phyloP scores from a whole-genome alignment of 1,140 invertebrate species.

The Radopholus similis region DNA sequence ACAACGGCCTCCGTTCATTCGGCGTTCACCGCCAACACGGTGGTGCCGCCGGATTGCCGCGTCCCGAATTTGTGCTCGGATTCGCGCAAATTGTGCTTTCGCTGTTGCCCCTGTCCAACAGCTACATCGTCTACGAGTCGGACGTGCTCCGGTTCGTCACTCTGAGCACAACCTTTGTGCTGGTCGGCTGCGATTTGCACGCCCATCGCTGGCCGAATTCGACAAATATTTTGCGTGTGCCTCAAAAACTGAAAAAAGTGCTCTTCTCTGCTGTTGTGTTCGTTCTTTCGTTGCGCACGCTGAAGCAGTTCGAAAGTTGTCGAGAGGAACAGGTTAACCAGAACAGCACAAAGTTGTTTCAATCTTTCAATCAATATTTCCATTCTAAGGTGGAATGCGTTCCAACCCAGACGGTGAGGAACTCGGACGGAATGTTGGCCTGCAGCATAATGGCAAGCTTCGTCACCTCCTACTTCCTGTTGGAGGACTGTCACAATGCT shows the following conservation, averaged over 20 bases:
- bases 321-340: slow-evolving; percentile 33
- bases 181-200: neutral
- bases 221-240: too few species aligned
- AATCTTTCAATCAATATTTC: neutral
- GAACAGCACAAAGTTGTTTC: neutral
- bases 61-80: neutral
- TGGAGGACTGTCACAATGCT: neutral
- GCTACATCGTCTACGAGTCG: slow-evolving; percentile 27
- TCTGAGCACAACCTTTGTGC: slow-evolving; percentile 9
- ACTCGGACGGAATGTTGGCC: neutral
- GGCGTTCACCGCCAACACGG: neutral
- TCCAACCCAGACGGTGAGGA: neutral
- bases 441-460: neutral
- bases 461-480: neutral
- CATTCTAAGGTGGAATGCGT: slow-evolving; percentile 1
- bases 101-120: slow-evolving; percentile 21
- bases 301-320: slow-evolving; percentile 28
- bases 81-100: neutral
- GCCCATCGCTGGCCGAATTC: too few species aligned
- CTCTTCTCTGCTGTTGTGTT: neutral
- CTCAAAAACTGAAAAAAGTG: too few species aligned
- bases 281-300: neutral
- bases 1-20: neutral
- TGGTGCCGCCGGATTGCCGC: neutral
- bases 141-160: slow-evolving; percentile 18